Conservation (phyloP, 2,113 vertebrate species). For the Crotophaga sulcirostris region DNA sequence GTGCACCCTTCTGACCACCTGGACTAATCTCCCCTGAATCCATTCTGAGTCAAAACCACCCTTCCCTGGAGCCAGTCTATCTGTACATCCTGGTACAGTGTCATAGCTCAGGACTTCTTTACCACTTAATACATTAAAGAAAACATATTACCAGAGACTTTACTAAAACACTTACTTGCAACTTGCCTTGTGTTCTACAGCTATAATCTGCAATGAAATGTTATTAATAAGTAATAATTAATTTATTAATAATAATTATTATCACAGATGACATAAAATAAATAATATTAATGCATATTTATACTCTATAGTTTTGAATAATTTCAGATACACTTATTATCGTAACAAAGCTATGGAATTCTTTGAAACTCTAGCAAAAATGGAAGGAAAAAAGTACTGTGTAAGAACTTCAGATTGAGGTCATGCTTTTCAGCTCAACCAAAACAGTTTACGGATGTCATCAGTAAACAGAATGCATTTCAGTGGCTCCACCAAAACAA, state of each 20-base stretch:
- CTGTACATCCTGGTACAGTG: background rate
- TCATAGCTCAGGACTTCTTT: background rate
- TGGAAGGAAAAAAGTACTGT: background rate
- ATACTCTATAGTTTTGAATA: background rate
- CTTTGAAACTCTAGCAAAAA: background rate
- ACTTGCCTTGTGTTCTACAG: background rate
- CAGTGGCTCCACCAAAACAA: background rate
- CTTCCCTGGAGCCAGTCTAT: background rate
- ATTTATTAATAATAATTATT: too few species aligned
- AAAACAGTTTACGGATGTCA: background rate
- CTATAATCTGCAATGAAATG: background rate
- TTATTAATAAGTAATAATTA: too few species aligned
- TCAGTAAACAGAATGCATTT: background rate
- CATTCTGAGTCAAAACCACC: background rate
- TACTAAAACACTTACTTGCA: background rate
- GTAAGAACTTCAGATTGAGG: background rate
- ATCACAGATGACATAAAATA: background rate
- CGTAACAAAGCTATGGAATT: background rate
- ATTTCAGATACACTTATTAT: background rate
- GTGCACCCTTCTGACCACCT: background rate
- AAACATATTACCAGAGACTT: background rate
- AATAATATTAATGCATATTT: background rate
- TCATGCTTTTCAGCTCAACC: background rate
- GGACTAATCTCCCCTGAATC: background rate
- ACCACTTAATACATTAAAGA: background rate